Percentiles rank a stretch among this genome's conserved stretches.
Evolutionary conservation across 23 tunicate genomes (phyloP).

Genomic region (Aplidium turbinatum): DNA sequence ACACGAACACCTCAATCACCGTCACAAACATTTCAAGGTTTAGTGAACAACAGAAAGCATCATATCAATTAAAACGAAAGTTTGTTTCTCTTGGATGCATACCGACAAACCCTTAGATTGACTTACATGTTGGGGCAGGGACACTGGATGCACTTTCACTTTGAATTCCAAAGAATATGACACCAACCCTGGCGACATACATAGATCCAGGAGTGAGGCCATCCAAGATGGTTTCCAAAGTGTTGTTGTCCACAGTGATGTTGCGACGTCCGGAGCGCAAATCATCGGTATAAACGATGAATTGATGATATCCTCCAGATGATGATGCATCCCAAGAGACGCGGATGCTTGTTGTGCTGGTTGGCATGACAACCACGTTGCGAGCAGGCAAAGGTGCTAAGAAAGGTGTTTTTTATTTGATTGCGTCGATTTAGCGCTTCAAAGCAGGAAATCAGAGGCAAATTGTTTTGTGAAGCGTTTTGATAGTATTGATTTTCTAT

Average conservation of each 20-base stretch:
- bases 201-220: conserved; percentile 20
- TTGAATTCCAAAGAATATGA: conserved; percentile 5
- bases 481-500: too few relatives aligned
- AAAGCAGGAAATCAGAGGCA: too few relatives aligned
- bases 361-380: not conserved
- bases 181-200: not conserved
- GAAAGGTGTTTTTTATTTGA: not conserved
- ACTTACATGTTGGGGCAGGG: conserved; percentile 21
- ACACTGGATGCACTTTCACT: not conserved
- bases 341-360: not conserved
- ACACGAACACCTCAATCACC: too few relatives aligned
- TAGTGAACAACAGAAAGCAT: too few relatives aligned
- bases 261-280: not conserved
- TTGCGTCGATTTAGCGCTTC: too few relatives aligned
- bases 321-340: conserved; percentile 1
- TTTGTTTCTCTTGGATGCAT: too few relatives aligned
- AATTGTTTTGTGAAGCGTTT: too few relatives aligned
- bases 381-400: conserved; percentile 9
- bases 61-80: too few relatives aligned
- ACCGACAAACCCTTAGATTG: too few relatives aligned
- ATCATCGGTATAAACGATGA: not conserved
- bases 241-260: not conserved
- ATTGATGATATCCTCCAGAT: not conserved
- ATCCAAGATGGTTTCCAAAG: not conserved
- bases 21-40: too few relatives aligned